These are phyloP conservation scores for Rhombomys opimus DNA, from an alignment of 2,113 vertebrate species.

Conservation along the genomic window DNA sequence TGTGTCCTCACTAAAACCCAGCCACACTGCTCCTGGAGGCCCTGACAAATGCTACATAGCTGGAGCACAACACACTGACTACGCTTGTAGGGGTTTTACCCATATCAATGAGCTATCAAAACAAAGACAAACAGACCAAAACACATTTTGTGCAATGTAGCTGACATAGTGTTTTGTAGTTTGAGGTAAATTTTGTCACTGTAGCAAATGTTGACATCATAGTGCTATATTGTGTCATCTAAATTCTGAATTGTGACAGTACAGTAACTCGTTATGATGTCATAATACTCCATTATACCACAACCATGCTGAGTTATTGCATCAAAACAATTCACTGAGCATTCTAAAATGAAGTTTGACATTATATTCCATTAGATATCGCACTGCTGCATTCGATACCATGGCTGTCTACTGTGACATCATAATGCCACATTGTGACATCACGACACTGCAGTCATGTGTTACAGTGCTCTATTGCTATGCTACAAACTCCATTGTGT, in stretches of 20 bases:
- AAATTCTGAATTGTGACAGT: not conserved
- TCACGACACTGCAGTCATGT: not conserved
- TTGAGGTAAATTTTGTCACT: not conserved
- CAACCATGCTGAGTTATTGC: not conserved
- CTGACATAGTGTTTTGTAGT: not conserved
- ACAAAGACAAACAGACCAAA: not conserved
- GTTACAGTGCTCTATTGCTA: not conserved
- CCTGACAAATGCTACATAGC: not conserved
- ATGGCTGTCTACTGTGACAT: not conserved
- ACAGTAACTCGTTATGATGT: not conserved
- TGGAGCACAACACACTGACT: not conserved
- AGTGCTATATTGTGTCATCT: not conserved
- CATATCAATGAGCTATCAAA: not conserved
- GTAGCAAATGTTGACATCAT: not conserved
- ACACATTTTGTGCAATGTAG: not conserved
- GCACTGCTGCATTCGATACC: not conserved
- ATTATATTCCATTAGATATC: not conserved
- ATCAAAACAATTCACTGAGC: not conserved
- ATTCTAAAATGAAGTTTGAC: not conserved
- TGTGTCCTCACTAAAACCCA: not conserved
- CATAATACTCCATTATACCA: not conserved
- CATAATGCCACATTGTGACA: not conserved
- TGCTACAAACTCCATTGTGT: not conserved
- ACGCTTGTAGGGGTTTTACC: conserved; percentile 34
- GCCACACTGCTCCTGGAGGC: not conserved